Evolutionary conservation across 2,888 invertebrate genomes (phyloP).

Genomic region (Thumatha senex): DNA sequence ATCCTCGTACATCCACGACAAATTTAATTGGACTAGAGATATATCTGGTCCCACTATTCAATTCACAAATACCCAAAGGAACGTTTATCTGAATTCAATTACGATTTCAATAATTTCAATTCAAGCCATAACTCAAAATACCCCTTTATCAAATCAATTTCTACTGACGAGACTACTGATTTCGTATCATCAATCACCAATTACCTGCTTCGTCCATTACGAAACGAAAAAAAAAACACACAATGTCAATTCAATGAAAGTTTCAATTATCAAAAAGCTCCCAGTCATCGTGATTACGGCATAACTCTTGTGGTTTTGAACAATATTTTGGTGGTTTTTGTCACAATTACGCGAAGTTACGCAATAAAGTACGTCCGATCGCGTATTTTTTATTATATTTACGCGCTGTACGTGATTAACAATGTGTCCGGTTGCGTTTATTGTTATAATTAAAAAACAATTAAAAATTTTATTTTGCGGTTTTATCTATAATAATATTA

Average conservation of each 20-base stretch:
- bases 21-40: too few relatives aligned
- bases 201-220: constrained; percentile 3
- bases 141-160: constrained; percentile 7
- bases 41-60: too few relatives aligned
- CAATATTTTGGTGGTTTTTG: constrained; percentile 15
- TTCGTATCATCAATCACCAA: constrained; percentile 6
- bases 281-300: constrained; percentile 2
- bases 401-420: constrained; percentile 32
- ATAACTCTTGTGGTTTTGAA: constrained; percentile 2
- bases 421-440: constrained; percentile 23
- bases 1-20: too few relatives aligned
- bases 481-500: too few relatives aligned
- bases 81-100: background rate
- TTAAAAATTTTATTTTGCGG: too few relatives aligned
- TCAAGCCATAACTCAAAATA: background rate
- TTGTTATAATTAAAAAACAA: too few relatives aligned
- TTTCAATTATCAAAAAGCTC: constrained; percentile 4
- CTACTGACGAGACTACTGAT: background rate
- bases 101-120: background rate
- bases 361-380: constrained; percentile 25
- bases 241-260: constrained; percentile 11
- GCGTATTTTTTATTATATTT: constrained; percentile 11
- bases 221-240: constrained; percentile 7
- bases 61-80: background rate
- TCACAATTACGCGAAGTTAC: constrained; percentile 12